Percentiles rank a stretch among this genome's conserved stretches.
These are phyloP conservation scores for Spinus olivaceus DNA, from an alignment of 2,797 vertebrate genomes.

Conservation along the genomic window DNA sequence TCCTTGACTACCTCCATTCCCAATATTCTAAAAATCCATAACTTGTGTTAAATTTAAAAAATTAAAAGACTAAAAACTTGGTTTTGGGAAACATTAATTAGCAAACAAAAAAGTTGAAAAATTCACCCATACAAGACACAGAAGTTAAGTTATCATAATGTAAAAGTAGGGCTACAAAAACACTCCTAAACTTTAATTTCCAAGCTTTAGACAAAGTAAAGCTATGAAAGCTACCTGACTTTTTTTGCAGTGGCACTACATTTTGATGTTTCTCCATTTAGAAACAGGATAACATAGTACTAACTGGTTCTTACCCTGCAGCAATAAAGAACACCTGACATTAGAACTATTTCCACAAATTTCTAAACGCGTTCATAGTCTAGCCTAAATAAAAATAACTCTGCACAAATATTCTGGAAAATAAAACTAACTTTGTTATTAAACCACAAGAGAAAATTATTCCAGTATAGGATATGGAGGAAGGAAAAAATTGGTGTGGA, in stretches of 20 bases:
- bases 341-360: background rate
- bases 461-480: constrained; percentile 65
- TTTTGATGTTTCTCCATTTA: constrained; percentile 3
- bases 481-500: constrained; percentile 42
- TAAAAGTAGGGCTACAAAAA: background rate
- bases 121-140: background rate
- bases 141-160: background rate
- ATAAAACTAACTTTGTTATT: constrained; percentile 3
- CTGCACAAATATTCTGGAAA: constrained; percentile 39
- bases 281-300: background rate
- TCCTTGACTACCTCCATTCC: background rate
- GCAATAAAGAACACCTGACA: background rate
- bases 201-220: background rate
- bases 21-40: background rate
- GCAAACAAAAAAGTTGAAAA: background rate
- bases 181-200: background rate
- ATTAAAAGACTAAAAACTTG: background rate
- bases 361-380: background rate
- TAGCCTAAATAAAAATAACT: constrained; percentile 39
- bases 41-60: background rate
- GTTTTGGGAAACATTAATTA: background rate
- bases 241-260: background rate
- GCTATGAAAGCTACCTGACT: background rate
- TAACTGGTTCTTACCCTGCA: constrained; percentile 1
- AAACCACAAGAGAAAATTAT: constrained; percentile 22